Percentiles rank a stretch among this genome's conserved stretches.
Evolutionary conservation across 2,113 vertebrate genomes (phyloP).

Genomic region (Toxotes chatareus): DNA sequence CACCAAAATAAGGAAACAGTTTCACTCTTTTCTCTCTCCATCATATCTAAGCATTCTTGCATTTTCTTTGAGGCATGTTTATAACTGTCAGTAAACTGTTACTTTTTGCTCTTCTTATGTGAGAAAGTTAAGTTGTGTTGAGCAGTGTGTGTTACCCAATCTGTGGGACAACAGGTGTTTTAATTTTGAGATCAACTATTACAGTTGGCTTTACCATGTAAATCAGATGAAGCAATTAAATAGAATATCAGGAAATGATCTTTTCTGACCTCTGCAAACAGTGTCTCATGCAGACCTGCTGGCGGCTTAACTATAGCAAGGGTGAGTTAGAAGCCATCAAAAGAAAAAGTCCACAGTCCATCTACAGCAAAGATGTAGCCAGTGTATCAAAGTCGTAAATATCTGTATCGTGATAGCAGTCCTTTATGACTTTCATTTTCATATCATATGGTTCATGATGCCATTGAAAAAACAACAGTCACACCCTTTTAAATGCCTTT

Average conservation of each 20-base stretch:
- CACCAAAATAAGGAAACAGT: not conserved
- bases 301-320: not conserved
- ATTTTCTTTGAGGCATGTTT: not conserved
- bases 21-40: not conserved
- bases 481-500: not conserved
- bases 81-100: not conserved
- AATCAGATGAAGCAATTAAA: not conserved
- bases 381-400: constrained; percentile 26
- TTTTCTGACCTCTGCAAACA: not conserved
- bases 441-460: not conserved
- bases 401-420: constrained; percentile 12
- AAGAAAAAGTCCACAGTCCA: constrained; percentile 40
- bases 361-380: not conserved
- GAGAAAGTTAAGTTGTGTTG: not conserved
- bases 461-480: not conserved
- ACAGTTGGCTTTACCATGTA: not conserved
- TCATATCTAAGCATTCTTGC: not conserved
- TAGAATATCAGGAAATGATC: not conserved
- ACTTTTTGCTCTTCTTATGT: not conserved
- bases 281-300: not conserved
- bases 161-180: not conserved
- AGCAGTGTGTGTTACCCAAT: not conserved
- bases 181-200: not conserved
- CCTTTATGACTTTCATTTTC: constrained; percentile 16
- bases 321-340: not conserved